Conservation (phyloP, 2,888 invertebrate genomes). For the Zeuzera pyrina region DNA sequence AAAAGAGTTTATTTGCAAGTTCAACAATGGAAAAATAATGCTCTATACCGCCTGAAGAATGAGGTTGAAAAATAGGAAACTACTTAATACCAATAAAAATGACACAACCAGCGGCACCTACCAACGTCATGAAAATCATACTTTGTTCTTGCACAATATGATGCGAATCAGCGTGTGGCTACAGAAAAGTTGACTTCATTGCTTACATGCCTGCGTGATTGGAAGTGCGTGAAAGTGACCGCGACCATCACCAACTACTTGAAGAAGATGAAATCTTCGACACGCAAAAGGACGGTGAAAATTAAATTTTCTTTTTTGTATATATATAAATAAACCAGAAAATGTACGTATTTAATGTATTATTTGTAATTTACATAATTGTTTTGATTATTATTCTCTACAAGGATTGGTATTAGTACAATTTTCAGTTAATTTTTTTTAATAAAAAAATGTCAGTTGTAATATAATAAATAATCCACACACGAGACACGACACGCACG, state of each 20-base stretch:
- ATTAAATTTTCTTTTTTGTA: too few relatives aligned
- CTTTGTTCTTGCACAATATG: conserved; percentile 10
- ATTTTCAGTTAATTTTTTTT: too few relatives aligned
- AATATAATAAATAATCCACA: too few relatives aligned
- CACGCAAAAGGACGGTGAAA: background rate
- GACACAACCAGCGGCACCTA: conserved; percentile 8
- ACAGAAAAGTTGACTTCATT: conserved; percentile 12
- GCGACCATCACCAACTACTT: conserved; percentile 3
- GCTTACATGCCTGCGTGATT: conserved; percentile 6
- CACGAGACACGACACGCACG: too few relatives aligned
- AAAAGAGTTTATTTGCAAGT: too few relatives aligned
- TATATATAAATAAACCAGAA: background rate
- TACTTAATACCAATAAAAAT: conserved; percentile 9
- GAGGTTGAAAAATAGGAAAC: conserved; percentile 5
- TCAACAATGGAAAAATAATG: too few relatives aligned
- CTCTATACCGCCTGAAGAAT: too few relatives aligned
- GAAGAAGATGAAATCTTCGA: conserved; percentile 8
- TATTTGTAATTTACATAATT: background rate
- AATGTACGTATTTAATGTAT: background rate
- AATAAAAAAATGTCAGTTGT: too few relatives aligned
- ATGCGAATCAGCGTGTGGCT: conserved; percentile 12
- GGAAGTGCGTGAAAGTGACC: conserved; percentile 10
- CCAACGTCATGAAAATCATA: conserved; percentile 9
- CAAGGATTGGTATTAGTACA: too few relatives aligned
- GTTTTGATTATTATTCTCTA: too few relatives aligned